These are phyloP conservation scores for Uria lomvia DNA, from an alignment of 2,113 vertebrate genomes.

Conservation along the genomic window DNA sequence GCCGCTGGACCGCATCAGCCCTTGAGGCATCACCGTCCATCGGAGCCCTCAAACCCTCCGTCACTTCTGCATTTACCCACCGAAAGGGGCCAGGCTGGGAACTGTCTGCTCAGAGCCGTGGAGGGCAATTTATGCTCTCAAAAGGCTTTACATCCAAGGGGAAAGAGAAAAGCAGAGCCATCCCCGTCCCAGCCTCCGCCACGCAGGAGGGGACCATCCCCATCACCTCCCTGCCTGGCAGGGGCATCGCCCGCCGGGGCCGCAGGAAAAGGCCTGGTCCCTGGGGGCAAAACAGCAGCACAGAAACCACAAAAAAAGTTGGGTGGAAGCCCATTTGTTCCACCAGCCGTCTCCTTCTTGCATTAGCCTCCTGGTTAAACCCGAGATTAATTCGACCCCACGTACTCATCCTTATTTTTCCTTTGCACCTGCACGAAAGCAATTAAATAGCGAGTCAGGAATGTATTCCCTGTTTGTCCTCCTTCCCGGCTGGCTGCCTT, in stretches of 20 bases:
- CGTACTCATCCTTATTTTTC: background rate
- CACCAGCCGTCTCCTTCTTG: background rate
- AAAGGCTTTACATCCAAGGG: background rate
- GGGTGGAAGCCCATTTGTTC: background rate
- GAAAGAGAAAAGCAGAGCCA: background rate
- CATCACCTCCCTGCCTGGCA: background rate
- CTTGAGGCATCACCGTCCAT: background rate
- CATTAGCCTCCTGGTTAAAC: background rate
- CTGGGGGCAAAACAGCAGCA: background rate
- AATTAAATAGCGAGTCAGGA: slow-evolving; percentile 31
- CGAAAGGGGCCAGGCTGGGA: background rate
- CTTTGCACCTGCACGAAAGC: slow-evolving; percentile 19
- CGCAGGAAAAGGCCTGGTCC: accelerated
- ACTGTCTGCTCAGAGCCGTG: background rate
- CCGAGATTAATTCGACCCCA: background rate
- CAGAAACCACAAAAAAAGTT: background rate
- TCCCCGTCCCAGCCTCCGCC: background rate
- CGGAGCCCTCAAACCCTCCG: background rate
- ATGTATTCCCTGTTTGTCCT: slow-evolving; percentile 19
- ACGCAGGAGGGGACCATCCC: background rate
- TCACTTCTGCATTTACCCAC: background rate
- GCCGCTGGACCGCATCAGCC: background rate
- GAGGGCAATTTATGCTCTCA: background rate
- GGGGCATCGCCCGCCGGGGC: background rate
- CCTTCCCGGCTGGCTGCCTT: background rate